Percentiles rank a stretch among this genome's conserved stretches.
Evolutionary conservation across 2,888 invertebrate genomes (phyloP).

Genomic region (Gandaritis pyraliata): DNA sequence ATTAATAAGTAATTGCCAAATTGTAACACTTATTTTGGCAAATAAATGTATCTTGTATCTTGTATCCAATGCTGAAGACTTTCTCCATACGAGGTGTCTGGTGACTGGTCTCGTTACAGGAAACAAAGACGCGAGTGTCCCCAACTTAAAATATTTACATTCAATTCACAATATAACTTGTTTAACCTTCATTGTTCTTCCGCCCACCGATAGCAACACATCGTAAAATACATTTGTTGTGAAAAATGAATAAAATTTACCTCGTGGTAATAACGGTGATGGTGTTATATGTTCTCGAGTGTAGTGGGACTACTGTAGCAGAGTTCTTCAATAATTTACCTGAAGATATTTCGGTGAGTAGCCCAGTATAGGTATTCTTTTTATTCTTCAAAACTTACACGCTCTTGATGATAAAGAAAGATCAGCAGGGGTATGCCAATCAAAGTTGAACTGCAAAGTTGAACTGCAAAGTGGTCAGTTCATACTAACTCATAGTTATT

Average conservation of each 20-base stretch:
- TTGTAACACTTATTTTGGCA: too few relatives aligned
- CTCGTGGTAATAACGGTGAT: not conserved
- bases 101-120: not conserved
- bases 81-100: too few relatives aligned
- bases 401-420: too few relatives aligned
- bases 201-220: not conserved
- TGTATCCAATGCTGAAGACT: too few relatives aligned
- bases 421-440: too few relatives aligned
- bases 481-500: too few relatives aligned
- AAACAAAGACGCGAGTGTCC: constrained; percentile 1
- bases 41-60: too few relatives aligned
- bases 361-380: too few relatives aligned
- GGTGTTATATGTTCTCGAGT: constrained; percentile 13
- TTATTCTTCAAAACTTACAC: too few relatives aligned
- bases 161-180: constrained; percentile 6
- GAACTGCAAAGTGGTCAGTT: too few relatives aligned
- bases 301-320: not conserved
- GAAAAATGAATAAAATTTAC: constrained; percentile 21
- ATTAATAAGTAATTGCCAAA: too few relatives aligned
- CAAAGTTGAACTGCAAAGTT: too few relatives aligned
- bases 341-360: constrained; percentile 25
- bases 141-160: constrained; percentile 16
- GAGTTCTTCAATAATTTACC: constrained; percentile 20
- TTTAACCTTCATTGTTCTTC: constrained; percentile 22
- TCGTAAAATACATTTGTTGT: constrained; percentile 1